Conservation (phyloP, 2,113 vertebrate genomes). For the Ariopsis seemanni region DNA sequence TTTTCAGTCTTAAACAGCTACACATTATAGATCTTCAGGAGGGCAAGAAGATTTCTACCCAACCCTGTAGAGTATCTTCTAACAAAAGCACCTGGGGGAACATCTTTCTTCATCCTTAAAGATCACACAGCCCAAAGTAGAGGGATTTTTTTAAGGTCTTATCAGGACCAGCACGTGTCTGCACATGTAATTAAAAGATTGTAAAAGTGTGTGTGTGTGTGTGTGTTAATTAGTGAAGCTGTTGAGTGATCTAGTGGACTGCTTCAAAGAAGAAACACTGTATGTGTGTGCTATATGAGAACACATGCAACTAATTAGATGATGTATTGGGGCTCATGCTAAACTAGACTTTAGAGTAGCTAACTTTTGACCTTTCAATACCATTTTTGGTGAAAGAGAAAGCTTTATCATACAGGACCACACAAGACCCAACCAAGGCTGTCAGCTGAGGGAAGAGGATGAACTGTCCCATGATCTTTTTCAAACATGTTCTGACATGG, state of each 20-base stretch:
- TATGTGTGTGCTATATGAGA: neutral
- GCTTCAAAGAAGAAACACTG: neutral
- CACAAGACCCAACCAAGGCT: constrained; percentile 11
- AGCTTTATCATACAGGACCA: neutral
- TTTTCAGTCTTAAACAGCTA: neutral
- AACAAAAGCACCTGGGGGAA: constrained; percentile 4
- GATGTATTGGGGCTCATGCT: neutral
- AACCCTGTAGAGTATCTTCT: neutral
- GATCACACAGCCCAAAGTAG: neutral
- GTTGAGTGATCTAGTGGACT: neutral
- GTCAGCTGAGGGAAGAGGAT: constrained; percentile 16
- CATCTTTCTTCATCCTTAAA: neutral
- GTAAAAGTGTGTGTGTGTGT: neutral
- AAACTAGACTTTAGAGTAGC: neutral
- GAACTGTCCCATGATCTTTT: constrained; percentile 31
- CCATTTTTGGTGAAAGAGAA: neutral
- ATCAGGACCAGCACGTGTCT: constrained; percentile 14
- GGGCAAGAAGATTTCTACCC: constrained; percentile 20
- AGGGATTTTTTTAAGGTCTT: neutral
- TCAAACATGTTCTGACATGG: constrained; percentile 15
- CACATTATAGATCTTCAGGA: constrained; percentile 14
- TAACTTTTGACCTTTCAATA: neutral
- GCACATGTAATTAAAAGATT: neutral
- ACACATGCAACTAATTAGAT: neutral
- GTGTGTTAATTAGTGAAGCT: neutral